A percentile compares a stretch with the other conserved stretches of the same genome.
These are phyloP conservation scores for Tetraodon nigroviridis DNA, from an alignment of 2,113 vertebrate genomes.

Conservation along the genomic window DNA sequence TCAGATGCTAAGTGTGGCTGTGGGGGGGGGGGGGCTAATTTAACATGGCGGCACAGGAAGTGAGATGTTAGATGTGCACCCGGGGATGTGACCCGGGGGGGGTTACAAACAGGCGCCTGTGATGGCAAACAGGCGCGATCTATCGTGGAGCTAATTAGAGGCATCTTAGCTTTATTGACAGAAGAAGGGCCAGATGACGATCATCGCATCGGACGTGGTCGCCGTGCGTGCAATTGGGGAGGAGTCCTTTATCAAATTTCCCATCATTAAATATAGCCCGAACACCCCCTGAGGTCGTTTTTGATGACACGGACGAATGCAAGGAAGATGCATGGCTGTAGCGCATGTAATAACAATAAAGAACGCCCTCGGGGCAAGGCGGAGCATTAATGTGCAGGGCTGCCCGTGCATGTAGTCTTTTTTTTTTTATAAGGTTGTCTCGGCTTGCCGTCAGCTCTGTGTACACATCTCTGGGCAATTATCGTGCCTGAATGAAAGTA, in stretches of 20 bases:
- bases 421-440: neutral
- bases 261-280: slow-evolving; percentile 49
- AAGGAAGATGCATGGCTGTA: slow-evolving; percentile 38
- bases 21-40: neutral
- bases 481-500: slow-evolving; percentile 5
- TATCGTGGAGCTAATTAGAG: slow-evolving; percentile 58
- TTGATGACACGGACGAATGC: slow-evolving; percentile 34
- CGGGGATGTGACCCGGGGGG: slow-evolving; percentile 19
- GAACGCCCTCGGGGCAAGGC: slow-evolving; percentile 3
- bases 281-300: slow-evolving; percentile 30
- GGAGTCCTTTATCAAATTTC: slow-evolving; percentile 56
- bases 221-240: slow-evolving; percentile 19
- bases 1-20: slow-evolving; percentile 1
- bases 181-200: slow-evolving; percentile 29
- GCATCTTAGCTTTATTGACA: slow-evolving; percentile 43
- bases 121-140: slow-evolving; percentile 28
- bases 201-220: slow-evolving; percentile 25
- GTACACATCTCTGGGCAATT: slow-evolving; percentile 5
- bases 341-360: slow-evolving; percentile 31
- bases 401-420: slow-evolving; percentile 2
- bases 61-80: slow-evolving; percentile 12
- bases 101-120: too few relatives aligned
- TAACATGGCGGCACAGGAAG: slow-evolving; percentile 17
- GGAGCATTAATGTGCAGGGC: slow-evolving; percentile 17
- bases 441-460: neutral